A percentile compares a stretch with the other conserved stretches of the same genome.
Evolutionary conservation across 2,797 vertebrate species (phyloP).

Genomic region (Lindbergichthys nudifrons): DNA sequence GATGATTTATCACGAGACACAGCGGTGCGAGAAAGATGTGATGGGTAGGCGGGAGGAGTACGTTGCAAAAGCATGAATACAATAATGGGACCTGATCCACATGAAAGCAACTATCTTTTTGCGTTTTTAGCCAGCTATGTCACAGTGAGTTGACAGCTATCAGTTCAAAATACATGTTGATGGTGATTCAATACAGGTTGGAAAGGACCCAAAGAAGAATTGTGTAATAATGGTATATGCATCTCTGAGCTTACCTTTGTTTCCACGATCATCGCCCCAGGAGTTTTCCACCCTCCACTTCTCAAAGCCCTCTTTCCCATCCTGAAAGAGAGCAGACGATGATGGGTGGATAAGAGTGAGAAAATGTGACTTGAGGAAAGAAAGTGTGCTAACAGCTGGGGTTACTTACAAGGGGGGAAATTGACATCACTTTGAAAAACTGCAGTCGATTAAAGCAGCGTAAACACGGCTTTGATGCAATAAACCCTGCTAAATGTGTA

Average conservation of each 20-base stretch:
- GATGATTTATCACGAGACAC: slow-evolving; percentile 17
- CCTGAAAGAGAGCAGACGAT: slow-evolving; percentile 68
- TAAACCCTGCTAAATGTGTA: slow-evolving; percentile 47
- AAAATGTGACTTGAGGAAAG: slow-evolving; percentile 30
- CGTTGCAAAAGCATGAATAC: not conserved
- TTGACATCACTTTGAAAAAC: slow-evolving; percentile 71
- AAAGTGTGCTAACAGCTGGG: slow-evolving; percentile 70
- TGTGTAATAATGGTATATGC: not conserved
- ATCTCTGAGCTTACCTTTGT: slow-evolving; percentile 91
- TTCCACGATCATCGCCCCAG: slow-evolving; percentile 98
- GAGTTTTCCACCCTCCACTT: slow-evolving; percentile 99
- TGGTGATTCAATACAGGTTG: not conserved
- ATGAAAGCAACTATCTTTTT: not conserved
- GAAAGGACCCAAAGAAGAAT: not conserved
- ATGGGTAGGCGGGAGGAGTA: not conserved
- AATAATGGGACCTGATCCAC: not conserved
- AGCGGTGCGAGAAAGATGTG: slow-evolving; percentile 18
- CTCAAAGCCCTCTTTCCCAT: slow-evolving; percentile 87
- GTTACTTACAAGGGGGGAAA: slow-evolving; percentile 67
- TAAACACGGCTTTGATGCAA: slow-evolving; percentile 73
- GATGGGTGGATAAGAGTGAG: slow-evolving; percentile 52
- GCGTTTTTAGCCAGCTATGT: not conserved
- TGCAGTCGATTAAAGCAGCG: slow-evolving; percentile 67
- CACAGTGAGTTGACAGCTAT: not conserved
- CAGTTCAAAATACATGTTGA: not conserved